phyloP scores from a whole-genome alignment of 2,888 invertebrate species.

The Mycalesis mineus region DNA sequence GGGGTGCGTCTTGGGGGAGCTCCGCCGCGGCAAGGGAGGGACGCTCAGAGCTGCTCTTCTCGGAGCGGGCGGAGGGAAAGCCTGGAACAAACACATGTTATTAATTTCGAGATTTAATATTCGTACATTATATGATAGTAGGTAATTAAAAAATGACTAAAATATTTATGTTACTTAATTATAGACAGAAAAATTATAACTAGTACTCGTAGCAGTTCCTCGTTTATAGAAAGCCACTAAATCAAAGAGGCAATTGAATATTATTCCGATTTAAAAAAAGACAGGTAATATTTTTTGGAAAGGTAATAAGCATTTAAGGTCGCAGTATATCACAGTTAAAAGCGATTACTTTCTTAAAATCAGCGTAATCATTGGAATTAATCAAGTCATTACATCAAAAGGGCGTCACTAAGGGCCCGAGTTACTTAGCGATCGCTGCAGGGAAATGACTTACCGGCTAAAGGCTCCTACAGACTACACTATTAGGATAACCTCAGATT shows the following conservation, averaged over 20 bases:
- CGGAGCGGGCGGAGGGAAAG: slow-evolving; percentile 41
- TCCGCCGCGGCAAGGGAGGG: slow-evolving; percentile 50
- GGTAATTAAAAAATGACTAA: too few relatives aligned
- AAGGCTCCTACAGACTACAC: neutral
- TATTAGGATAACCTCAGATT: neutral
- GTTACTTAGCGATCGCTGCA: neutral
- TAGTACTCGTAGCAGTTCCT: too few relatives aligned
- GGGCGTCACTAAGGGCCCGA: neutral
- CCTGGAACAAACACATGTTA: slow-evolving; percentile 44
- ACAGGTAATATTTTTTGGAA: too few relatives aligned
- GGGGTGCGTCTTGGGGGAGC: slow-evolving; percentile 56
- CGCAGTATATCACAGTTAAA: neutral
- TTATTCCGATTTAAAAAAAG: too few relatives aligned
- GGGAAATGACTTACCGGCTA: neutral
- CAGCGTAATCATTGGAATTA: neutral
- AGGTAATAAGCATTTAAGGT: too few relatives aligned
- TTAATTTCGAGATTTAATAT: slow-evolving; percentile 13
- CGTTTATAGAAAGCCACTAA: too few relatives aligned
- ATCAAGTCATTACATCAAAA: neutral
- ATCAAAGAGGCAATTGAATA: neutral
- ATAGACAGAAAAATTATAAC: too few relatives aligned
- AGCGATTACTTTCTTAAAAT: neutral
- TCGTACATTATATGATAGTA: too few relatives aligned
- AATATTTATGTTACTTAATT: too few relatives aligned
- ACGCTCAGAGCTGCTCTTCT: slow-evolving; percentile 54